phyloP scores from a whole-genome alignment of 2,797 vertebrate genomes.

The Hyperoplus lanceolatus region DNA sequence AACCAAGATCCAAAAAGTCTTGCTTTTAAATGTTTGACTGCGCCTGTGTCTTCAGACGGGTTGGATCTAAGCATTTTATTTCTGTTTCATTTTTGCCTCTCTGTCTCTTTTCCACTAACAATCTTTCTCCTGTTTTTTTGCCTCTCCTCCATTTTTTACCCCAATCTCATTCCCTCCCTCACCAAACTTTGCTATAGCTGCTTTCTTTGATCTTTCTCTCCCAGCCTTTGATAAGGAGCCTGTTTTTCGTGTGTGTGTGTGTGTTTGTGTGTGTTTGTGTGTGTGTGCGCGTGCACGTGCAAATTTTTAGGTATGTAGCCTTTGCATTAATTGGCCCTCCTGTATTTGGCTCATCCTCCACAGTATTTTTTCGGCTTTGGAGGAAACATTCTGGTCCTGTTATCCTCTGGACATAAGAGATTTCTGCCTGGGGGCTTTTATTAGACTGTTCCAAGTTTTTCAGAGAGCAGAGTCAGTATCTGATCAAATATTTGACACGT shows the following conservation, averaged over 20 bases:
- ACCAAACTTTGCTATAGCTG: constrained; percentile 21
- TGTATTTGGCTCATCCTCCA: constrained; percentile 48
- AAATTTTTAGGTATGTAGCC: constrained; percentile 63
- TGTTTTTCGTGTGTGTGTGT: constrained; percentile 40
- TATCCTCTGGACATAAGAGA: constrained; percentile 53
- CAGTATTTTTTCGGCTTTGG: constrained; percentile 35
- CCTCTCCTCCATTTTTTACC: constrained; percentile 20
- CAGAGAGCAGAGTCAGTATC: constrained; percentile 31
- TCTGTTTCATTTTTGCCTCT: constrained; percentile 48
- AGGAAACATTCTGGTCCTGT: constrained; percentile 60
- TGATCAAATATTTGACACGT: constrained; percentile 31
- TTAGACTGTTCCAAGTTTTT: constrained; percentile 44
- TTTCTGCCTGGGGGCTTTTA: constrained; percentile 56
- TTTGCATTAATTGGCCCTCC: constrained; percentile 69
- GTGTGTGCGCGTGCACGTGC: no score
- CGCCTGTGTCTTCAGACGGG: constrained; percentile 36
- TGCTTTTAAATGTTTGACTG: constrained; percentile 59
- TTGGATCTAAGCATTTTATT: constrained; percentile 57
- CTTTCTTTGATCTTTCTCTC: constrained; percentile 73
- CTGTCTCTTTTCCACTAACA: constrained; percentile 37
- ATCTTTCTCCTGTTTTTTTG: constrained; percentile 28
- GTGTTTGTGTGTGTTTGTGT: neutral
- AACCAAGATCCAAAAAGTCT: constrained; percentile 46
- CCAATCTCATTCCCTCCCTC: constrained; percentile 21
- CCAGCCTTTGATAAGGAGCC: constrained; percentile 57